Percentiles rank a stretch among this genome's conserved stretches.
These are phyloP conservation scores for Tachina lurida DNA, from an alignment of 2,888 invertebrate species.

Conservation along the genomic window DNA sequence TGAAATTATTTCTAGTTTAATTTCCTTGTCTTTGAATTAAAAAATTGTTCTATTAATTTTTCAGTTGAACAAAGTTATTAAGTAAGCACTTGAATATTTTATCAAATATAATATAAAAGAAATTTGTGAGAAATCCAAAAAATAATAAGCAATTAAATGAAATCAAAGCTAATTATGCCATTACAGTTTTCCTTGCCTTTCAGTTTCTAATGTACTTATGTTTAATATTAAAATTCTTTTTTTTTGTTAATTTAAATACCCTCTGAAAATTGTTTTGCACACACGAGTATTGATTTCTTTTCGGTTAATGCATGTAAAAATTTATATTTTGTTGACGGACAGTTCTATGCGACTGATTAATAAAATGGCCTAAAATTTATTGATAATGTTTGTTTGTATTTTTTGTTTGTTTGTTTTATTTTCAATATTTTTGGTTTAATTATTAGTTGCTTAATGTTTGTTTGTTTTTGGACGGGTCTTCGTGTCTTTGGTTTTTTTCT, in stretches of 20 bases:
- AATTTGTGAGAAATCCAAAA: not conserved
- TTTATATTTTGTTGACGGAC: slow-evolving; percentile 48
- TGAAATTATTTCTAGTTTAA: slow-evolving; percentile 16
- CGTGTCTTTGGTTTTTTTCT: slow-evolving; percentile 73
- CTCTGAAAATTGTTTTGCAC: slow-evolving; percentile 60
- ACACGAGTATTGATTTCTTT: slow-evolving; percentile 53
- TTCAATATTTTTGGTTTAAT: slow-evolving; percentile 32
- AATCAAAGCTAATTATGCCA: not conserved
- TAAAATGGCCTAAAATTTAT: slow-evolving; percentile 62
- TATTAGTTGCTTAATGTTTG: slow-evolving; percentile 26
- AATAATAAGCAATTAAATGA: not conserved
- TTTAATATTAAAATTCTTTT: slow-evolving; percentile 44
- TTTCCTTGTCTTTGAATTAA: not conserved
- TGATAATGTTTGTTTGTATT: slow-evolving; percentile 33
- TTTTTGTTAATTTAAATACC: slow-evolving; percentile 44
- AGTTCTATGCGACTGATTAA: slow-evolving; percentile 65
- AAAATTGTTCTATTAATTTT: slow-evolving; percentile 2
- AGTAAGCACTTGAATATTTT: slow-evolving; percentile 58
- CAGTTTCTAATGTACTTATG: slow-evolving; percentile 21
- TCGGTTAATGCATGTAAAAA: slow-evolving; percentile 38
- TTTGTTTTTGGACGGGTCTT: slow-evolving; percentile 79
- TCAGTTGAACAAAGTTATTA: slow-evolving; percentile 34
- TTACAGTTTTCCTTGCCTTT: not conserved
- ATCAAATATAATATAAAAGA: not conserved
- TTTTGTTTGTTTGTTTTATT: slow-evolving; percentile 11